Conservation (phyloP, 2,113 vertebrate species). For the Limanda limanda region DNA sequence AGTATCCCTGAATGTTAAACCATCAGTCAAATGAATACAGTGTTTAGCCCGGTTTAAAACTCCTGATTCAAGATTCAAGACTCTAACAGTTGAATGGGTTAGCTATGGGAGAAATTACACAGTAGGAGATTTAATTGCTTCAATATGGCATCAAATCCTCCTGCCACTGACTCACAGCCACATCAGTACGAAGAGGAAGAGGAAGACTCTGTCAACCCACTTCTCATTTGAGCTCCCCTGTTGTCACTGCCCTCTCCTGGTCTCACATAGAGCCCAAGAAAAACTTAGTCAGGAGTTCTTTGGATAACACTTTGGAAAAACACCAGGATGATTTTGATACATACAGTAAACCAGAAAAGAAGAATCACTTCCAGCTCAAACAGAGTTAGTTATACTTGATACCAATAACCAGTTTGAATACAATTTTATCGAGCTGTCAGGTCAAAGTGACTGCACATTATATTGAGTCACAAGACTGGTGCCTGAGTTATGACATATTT, state of each 20-base stretch:
- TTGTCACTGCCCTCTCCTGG: conserved; percentile 38
- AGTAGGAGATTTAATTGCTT: conserved; percentile 42
- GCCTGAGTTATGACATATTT: too few species aligned
- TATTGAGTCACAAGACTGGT: too few species aligned
- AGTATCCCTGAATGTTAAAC: background rate
- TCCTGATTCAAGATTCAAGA: background rate
- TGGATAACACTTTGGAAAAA: too few species aligned
- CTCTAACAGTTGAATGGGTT: background rate
- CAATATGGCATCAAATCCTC: conserved; percentile 33
- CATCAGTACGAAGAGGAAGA: conserved; percentile 16
- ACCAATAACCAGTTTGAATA: too few species aligned
- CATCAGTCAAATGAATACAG: background rate
- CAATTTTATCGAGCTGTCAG: too few species aligned
- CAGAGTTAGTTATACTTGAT: too few species aligned
- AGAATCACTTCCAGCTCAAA: too few species aligned
- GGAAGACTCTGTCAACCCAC: conserved; percentile 4
- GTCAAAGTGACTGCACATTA: too few species aligned
- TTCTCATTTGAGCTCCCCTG: conserved; percentile 14
- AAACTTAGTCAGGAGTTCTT: too few species aligned
- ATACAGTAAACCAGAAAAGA: too few species aligned
- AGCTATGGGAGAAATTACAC: conserved; percentile 15
- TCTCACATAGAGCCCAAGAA: background rate
- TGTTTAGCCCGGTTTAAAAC: background rate
- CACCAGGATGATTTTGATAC: too few species aligned
- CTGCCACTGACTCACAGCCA: conserved; percentile 29